Evolutionary conservation across 2,888 invertebrate genomes (phyloP).

Genomic region (Cistogaster globosa): DNA sequence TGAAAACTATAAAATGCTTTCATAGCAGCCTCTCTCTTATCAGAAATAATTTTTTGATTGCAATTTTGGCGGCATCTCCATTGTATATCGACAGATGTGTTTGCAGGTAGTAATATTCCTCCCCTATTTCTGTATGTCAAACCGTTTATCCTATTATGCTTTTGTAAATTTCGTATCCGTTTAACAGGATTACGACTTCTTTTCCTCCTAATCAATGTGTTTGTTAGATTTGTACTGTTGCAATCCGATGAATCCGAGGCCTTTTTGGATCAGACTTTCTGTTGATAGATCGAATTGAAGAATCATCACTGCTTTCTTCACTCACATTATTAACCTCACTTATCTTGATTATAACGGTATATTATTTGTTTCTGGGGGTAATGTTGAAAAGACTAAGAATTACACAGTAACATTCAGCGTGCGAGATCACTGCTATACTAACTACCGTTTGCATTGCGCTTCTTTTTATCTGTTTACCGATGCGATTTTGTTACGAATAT

Average conservation of each 20-base stretch:
- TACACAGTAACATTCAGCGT: too few species aligned
- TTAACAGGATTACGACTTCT: too few species aligned
- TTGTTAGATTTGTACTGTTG: not conserved
- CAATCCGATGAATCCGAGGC: constrained; percentile 56
- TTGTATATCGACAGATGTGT: constrained; percentile 68
- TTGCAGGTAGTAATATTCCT: constrained; percentile 32
- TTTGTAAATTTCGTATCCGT: constrained; percentile 73
- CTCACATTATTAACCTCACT: not conserved
- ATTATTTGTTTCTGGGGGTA: not conserved
- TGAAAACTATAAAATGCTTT: too few species aligned
- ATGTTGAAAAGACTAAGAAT: not conserved
- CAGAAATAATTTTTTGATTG: too few species aligned
- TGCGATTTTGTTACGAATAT: too few species aligned
- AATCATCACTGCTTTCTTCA: not conserved
- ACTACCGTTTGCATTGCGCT: too few species aligned
- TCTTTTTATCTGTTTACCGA: too few species aligned
- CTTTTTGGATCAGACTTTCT: not conserved
- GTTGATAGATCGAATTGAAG: not conserved
- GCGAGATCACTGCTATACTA: too few species aligned
- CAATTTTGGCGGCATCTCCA: constrained; percentile 67
- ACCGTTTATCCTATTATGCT: constrained; percentile 72
- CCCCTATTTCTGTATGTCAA: constrained; percentile 51
- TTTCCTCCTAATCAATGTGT: constrained; percentile 46
- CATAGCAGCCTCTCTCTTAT: too few species aligned
- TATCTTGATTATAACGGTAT: not conserved